Evolutionary conservation across 1,140 invertebrate species (phyloP).

Genomic region (Drosophila grimshawi): DNA sequence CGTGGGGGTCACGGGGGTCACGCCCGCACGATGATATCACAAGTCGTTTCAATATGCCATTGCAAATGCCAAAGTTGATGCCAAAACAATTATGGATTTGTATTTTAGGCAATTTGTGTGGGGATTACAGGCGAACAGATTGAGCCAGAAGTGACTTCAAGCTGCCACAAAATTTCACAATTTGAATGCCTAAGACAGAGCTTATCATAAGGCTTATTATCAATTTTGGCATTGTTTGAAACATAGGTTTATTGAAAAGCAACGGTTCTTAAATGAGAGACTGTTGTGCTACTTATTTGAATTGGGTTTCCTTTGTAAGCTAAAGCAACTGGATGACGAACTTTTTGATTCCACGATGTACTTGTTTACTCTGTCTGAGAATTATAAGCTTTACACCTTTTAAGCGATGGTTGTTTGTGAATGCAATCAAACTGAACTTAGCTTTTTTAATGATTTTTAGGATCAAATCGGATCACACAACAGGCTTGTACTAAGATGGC

Average conservation of each 20-base stretch:
- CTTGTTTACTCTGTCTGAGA: neutral
- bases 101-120: slow-evolving; percentile 26
- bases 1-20: too few species aligned
- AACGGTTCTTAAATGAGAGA: neutral
- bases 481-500: too few species aligned
- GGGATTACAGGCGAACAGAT: slow-evolving; percentile 29
- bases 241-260: neutral
- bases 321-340: neutral
- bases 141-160: slow-evolving; percentile 11
- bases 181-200: neutral
- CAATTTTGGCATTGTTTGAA: neutral
- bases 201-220: neutral
- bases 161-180: neutral
- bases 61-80: slow-evolving; percentile 43
- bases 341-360: neutral
- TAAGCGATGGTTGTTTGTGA: neutral
- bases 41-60: slow-evolving; percentile 11
- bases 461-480: too few species aligned
- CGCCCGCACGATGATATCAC: slow-evolving; percentile 14
- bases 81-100: slow-evolving; percentile 45
- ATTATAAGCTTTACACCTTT: neutral
- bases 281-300: neutral
- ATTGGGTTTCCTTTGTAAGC: neutral
- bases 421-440: too few species aligned
- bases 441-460: too few species aligned